A percentile compares a stretch with the other conserved stretches of the same genome.
phyloP scores from a whole-genome alignment of 2,797 vertebrate species.

The Rhabdophis nuchalis region DNA sequence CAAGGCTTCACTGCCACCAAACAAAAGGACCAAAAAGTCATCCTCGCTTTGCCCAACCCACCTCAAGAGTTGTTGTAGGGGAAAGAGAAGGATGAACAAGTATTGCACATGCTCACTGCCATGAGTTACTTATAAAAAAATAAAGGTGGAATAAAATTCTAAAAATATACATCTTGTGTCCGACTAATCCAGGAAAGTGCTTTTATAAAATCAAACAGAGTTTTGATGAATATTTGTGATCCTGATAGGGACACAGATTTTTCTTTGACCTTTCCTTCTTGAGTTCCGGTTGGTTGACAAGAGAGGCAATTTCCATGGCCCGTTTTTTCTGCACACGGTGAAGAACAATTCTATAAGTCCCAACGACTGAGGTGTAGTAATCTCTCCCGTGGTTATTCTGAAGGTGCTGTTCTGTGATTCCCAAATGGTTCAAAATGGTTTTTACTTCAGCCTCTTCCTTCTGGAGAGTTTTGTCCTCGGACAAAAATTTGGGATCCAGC shows the following conservation, averaged over 20 bases:
- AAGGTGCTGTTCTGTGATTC: constrained; percentile 89
- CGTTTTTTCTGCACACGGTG: constrained; percentile 86
- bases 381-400: constrained; percentile 87
- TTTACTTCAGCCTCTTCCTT: constrained; percentile 87
- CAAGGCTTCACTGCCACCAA: constrained; percentile 42
- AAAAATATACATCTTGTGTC: background rate
- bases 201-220: constrained; percentile 92
- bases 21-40: constrained; percentile 38
- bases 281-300: constrained; percentile 68
- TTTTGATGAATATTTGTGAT: constrained; percentile 90
- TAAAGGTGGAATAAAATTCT: background rate
- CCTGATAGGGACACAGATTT: constrained; percentile 75
- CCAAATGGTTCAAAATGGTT: constrained; percentile 78
- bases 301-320: constrained; percentile 77
- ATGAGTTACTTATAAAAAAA: background rate
- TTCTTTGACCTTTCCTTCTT: constrained; percentile 72
- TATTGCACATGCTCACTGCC: background rate
- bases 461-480: constrained; percentile 73
- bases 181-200: constrained; percentile 17
- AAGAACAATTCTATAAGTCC: constrained; percentile 88
- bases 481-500: constrained; percentile 85
- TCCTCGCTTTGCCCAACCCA: background rate
- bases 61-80: background rate
- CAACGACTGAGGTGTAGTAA: constrained; percentile 87
- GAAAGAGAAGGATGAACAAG: background rate